A percentile compares a stretch with the other conserved stretches of the same genome.
Conservation (phyloP, 2,113 vertebrate genomes). For the Sardina pilchardus region DNA sequence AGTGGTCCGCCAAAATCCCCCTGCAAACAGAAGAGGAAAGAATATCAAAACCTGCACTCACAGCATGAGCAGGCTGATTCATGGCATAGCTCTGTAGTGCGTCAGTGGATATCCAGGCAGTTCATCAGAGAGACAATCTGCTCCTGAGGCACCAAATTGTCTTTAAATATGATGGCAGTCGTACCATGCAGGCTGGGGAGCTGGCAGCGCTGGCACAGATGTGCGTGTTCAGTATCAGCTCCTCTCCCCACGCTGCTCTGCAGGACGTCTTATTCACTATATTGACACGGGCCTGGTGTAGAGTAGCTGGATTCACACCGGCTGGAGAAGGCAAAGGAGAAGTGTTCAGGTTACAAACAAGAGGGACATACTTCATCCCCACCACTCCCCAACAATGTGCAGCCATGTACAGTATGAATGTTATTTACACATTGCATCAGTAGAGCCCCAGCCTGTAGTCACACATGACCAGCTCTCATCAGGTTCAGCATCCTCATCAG, state of each 20-base stretch:
- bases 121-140: neutral
- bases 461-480: constrained; percentile 62
- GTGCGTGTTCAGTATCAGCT: constrained; percentile 49
- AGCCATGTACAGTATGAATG: neutral
- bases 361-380: neutral
- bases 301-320: constrained; percentile 32
- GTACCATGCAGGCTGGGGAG: constrained; percentile 68
- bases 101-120: neutral
- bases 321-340: constrained; percentile 36
- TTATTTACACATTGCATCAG: constrained; percentile 44
- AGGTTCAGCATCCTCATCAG: constrained; percentile 54
- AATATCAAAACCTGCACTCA: neutral
- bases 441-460: constrained; percentile 65
- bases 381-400: neutral
- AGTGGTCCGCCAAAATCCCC: constrained; percentile 65
- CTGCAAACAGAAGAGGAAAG: constrained; percentile 44
- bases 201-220: constrained; percentile 63
- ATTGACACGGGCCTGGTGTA: constrained; percentile 58
- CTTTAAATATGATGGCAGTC: neutral
- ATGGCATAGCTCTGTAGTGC: neutral
- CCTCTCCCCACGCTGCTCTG: constrained; percentile 50
- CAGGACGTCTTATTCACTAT: constrained; percentile 56
- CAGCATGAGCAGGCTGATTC: neutral
- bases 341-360: neutral
- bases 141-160: neutral